Evolutionary conservation across 2,113 vertebrate genomes (phyloP).

Genomic region (Pardalotus punctatus): DNA sequence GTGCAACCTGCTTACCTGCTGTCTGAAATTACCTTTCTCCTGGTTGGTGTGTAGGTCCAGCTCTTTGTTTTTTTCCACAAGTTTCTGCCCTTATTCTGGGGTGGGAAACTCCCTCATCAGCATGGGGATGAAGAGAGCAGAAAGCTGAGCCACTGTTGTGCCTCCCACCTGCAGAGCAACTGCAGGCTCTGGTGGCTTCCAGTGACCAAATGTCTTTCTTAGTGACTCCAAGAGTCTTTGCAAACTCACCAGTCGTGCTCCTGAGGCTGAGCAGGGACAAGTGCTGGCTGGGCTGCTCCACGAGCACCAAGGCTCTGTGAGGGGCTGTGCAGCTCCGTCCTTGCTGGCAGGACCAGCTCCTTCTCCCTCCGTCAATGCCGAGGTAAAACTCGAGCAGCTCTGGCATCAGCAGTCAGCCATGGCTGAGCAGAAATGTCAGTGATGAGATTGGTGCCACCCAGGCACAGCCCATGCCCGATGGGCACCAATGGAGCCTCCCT

Average conservation of each 20-base stretch:
- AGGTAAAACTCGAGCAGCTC: not conserved
- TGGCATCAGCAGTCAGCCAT: fast-evolving
- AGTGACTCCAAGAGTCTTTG: not conserved
- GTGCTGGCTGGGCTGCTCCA: not conserved
- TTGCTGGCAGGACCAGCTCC: not conserved
- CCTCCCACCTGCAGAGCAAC: not conserved
- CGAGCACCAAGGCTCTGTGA: not conserved
- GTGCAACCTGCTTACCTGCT: conserved; percentile 52
- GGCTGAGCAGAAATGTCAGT: not conserved
- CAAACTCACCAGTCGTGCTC: not conserved
- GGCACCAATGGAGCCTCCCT: not conserved
- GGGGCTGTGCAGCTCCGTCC: not conserved
- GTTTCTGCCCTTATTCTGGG: conserved; percentile 67
- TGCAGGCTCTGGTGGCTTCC: not conserved
- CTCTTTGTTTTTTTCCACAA: conserved; percentile 63
- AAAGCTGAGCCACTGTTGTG: not conserved
- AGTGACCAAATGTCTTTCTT: not conserved
- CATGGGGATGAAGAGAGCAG: conserved; percentile 45
- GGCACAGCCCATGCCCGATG: not conserved
- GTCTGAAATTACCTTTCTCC: conserved; percentile 58
- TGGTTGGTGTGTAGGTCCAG: conserved; percentile 51
- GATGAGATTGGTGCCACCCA: fast-evolving
- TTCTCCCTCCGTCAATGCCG: fast-evolving
- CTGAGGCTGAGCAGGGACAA: not conserved
- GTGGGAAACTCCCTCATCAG: conserved; percentile 69